Conservation (phyloP, 2,888 invertebrate genomes). For the Cheilosia vulpina region DNA sequence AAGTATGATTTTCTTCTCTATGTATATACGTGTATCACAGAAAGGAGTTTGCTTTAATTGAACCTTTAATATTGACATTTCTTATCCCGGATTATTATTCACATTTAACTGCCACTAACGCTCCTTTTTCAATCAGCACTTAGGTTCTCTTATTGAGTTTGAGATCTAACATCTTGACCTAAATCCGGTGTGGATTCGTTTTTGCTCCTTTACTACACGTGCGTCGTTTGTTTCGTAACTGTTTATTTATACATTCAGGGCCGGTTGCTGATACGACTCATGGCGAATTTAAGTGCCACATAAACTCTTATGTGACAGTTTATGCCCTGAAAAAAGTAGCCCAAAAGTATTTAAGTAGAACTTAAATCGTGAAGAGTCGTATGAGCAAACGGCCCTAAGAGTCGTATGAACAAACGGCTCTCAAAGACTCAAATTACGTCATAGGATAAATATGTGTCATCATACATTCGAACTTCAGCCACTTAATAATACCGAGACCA, state of each 20-base stretch:
- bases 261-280: too few species aligned
- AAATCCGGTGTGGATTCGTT: constrained; percentile 16
- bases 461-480: constrained; percentile 14
- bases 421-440: constrained; percentile 24
- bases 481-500: constrained; percentile 2
- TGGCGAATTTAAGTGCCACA: too few species aligned
- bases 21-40: too few species aligned
- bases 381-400: too few species aligned
- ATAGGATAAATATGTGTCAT: constrained; percentile 27
- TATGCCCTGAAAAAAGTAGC: too few species aligned
- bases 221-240: neutral
- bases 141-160: neutral
- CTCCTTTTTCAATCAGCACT: constrained; percentile 1
- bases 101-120: neutral
- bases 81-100: too few species aligned
- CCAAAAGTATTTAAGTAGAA: too few species aligned
- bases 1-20: too few species aligned
- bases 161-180: constrained; percentile 34
- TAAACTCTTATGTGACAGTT: too few species aligned
- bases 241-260: constrained; percentile 14
- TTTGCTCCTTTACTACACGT: constrained; percentile 15
- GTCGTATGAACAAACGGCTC: too few species aligned
- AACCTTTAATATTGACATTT: too few species aligned
- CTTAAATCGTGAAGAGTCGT: too few species aligned
- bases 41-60: neutral